These are phyloP conservation scores for Bradynema listronoti DNA, from an alignment of 1,140 invertebrate genomes.

Conservation along the genomic window DNA sequence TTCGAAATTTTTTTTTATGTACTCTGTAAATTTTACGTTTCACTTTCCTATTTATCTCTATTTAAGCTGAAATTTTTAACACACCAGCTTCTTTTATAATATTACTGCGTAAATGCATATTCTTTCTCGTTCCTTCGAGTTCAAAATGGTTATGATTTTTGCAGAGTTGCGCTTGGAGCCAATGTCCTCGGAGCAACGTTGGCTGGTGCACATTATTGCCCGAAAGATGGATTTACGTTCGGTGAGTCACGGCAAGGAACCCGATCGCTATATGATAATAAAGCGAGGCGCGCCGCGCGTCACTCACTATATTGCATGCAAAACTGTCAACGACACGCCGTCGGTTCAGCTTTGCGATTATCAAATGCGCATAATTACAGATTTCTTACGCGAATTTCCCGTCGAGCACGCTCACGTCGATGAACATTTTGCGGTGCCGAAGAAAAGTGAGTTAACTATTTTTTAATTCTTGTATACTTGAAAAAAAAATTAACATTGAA, in stretches of 20 bases:
- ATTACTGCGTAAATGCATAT: too few species aligned
- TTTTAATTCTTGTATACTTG: not conserved
- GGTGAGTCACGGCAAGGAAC: not conserved
- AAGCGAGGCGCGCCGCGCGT: not conserved
- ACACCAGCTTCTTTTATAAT: too few species aligned
- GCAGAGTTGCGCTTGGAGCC: not conserved
- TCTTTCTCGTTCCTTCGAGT: too few species aligned
- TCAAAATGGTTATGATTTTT: not conserved
- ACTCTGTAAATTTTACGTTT: not conserved
- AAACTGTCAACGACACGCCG: not conserved
- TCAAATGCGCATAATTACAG: not conserved
- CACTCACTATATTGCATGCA: not conserved
- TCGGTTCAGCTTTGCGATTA: not conserved
- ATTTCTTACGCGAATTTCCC: not conserved
- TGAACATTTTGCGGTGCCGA: not conserved
- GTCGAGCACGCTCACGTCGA: not conserved
- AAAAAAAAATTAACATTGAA: not conserved
- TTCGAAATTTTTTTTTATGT: not conserved
- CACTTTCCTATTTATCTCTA: too few species aligned
- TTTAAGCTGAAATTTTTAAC: too few species aligned
- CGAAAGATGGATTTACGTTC: not conserved
- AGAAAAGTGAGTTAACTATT: conserved; percentile 7
- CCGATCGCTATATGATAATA: not conserved
- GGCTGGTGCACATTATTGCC: not conserved
- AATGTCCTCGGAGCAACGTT: not conserved